Evolutionary conservation across 2,113 vertebrate species (phyloP), one percentile per base, ranked within the genome.

Genomic region (Gnathonemus longibarbis): DNA sequence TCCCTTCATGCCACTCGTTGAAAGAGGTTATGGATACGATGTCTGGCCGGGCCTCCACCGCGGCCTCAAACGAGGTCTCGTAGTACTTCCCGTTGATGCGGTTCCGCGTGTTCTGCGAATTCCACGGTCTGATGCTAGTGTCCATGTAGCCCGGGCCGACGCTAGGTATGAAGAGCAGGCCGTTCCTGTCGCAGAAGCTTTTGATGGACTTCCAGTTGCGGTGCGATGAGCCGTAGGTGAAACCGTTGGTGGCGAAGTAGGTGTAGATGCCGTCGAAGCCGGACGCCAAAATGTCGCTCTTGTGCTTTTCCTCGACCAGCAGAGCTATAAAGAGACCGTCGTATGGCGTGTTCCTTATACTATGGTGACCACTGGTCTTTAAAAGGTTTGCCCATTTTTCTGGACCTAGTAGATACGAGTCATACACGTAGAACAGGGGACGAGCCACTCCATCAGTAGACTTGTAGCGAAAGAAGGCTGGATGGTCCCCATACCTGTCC

Each of bases 1-100:
- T 98, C 84, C 98, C 98, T 93, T 99, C 98, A 2, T 99, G 98
- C 98, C 98, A 99, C 90, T 99, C 98, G 84, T 99, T 99, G 90
- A 99, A 99, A 24, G 98, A 99, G 0, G 98, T 99, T 85, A 99
- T 96, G 0, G 98, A 98, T 92, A 99, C 97, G 15, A 98, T 94
- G 93, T 97, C 96, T 1, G 98, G 97, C 10, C 94, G 94, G 24
- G 96, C 94, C 27, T 97, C 90, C 39, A 99, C 92, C 0, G 98
- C 98, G 0, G 97, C 96, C 5, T 94, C 97, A 89, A 99, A 95
- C 0, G 97, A 95, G 9, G 95, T 97, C 92, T 99, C 98, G 5
- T 99, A 99, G 89, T 99, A 99, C 89, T 97, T 98, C 24, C 98
- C 98, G 4, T 98, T 98, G 92, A 99, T 94, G 21, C 98, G 97